phyloP scores from a whole-genome alignment of 2,797 vertebrate species.

The Alcedo atthis region DNA sequence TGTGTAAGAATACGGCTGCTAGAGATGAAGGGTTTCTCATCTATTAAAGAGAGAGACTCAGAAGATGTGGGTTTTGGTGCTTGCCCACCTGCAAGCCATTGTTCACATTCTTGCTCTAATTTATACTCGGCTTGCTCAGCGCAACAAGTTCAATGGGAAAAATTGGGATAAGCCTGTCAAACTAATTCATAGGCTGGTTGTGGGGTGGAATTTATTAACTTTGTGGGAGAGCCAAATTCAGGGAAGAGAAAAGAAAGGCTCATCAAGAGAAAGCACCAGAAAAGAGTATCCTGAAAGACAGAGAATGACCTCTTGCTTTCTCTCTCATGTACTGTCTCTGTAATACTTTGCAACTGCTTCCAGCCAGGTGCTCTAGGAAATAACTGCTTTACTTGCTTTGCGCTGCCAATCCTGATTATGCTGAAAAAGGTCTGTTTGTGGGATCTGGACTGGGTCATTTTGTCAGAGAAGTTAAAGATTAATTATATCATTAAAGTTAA shows the following conservation, averaged over 20 bases:
- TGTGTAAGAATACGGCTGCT: background rate
- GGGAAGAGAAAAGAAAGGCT: background rate
- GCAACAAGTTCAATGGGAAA: background rate
- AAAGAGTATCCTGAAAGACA: background rate
- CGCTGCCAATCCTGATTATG: background rate
- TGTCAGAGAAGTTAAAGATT: background rate
- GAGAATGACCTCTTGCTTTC: background rate
- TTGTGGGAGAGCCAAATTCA: background rate
- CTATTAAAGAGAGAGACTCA: background rate
- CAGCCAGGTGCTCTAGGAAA: background rate
- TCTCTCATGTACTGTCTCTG: background rate
- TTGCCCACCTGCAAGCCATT: background rate
- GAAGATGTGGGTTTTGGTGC: background rate
- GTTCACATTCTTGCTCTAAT: background rate
- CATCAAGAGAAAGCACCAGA: background rate
- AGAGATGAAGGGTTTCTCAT: background rate
- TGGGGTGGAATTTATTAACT: background rate
- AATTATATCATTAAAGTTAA: background rate
- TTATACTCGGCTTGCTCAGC: background rate
- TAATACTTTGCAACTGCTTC: background rate
- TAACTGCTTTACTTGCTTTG: background rate
- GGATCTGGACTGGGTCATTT: fast-evolving
- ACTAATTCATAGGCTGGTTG: background rate
- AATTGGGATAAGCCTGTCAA: background rate
- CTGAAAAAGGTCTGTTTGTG: background rate